Conservation (phyloP, 1,140 invertebrate genomes). For the Drosophila malerkotliana region DNA sequence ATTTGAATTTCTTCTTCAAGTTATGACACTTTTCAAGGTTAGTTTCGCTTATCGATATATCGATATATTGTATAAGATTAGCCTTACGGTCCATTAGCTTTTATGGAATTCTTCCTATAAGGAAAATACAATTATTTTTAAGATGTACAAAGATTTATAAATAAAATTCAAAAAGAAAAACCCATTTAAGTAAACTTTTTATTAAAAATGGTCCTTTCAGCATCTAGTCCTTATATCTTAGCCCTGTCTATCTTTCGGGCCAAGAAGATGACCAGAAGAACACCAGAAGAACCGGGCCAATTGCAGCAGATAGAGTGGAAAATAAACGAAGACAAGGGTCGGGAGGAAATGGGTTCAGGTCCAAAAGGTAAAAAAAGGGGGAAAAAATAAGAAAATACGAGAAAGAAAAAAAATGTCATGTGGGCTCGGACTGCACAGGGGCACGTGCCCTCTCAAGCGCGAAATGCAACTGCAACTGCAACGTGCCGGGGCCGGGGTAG, state of each 20-base stretch:
- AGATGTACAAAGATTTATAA: too few relatives aligned
- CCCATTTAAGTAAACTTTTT: too few relatives aligned
- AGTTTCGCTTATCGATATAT: too few relatives aligned
- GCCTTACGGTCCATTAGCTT: too few relatives aligned
- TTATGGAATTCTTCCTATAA: too few relatives aligned
- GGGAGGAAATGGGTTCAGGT: conserved; percentile 23
- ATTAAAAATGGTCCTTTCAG: not conserved
- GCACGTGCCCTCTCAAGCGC: conserved; percentile 80
- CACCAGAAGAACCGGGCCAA: not conserved
- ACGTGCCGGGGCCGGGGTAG: not conserved
- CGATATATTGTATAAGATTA: too few relatives aligned
- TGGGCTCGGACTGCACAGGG: conserved; percentile 66
- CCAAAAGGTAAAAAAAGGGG: conserved; percentile 5
- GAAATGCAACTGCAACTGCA: conserved; percentile 65
- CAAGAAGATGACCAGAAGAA: not conserved
- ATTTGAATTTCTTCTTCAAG: too few relatives aligned
- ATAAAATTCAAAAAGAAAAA: too few relatives aligned
- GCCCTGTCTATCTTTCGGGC: not conserved
- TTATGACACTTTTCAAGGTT: too few relatives aligned
- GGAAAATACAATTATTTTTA: too few relatives aligned
- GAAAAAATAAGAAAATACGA: not conserved
- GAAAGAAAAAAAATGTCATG: conserved; percentile 61
- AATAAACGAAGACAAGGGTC: not conserved
- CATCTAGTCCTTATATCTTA: not conserved
- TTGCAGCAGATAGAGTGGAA: conserved; percentile 5